Conservation (phyloP, 2,113 vertebrate species). For the Buteo buteo region DNA sequence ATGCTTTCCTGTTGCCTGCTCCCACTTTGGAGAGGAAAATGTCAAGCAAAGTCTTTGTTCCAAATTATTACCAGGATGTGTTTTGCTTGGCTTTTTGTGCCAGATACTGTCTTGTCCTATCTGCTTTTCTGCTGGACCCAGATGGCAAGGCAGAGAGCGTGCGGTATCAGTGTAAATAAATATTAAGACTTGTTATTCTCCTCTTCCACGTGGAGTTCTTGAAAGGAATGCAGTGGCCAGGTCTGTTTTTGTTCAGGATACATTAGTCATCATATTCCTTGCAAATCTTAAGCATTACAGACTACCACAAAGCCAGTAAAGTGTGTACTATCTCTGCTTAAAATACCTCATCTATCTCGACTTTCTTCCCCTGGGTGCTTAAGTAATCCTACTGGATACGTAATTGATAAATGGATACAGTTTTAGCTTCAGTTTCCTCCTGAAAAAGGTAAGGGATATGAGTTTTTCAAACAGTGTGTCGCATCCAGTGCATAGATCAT, state of each 20-base stretch:
- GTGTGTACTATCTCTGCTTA: not conserved
- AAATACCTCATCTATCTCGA: not conserved
- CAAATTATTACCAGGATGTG: not conserved
- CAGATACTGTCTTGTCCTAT: not conserved
- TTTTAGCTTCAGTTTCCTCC: not conserved
- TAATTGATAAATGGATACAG: not conserved
- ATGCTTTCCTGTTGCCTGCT: not conserved
- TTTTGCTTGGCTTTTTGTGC: conserved; percentile 4
- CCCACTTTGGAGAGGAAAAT: not conserved
- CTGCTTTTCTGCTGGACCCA: not conserved
- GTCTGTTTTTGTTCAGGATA: conserved; percentile 14
- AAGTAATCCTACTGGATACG: not conserved
- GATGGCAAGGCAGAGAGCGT: not conserved
- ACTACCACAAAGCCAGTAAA: not conserved
- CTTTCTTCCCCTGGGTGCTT: not conserved
- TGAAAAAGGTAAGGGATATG: not conserved
- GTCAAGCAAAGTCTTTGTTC: not conserved
- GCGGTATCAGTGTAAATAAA: not conserved
- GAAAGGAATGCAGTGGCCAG: not conserved
- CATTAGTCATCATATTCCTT: not conserved
- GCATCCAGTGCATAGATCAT: not conserved
- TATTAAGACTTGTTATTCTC: not conserved
- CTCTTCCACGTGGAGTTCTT: not conserved
- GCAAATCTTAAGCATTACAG: not conserved
- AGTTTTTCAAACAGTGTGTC: not conserved